Evolutionary conservation across 2,888 invertebrate species (phyloP).

Genomic region (Steromphala cineraria): DNA sequence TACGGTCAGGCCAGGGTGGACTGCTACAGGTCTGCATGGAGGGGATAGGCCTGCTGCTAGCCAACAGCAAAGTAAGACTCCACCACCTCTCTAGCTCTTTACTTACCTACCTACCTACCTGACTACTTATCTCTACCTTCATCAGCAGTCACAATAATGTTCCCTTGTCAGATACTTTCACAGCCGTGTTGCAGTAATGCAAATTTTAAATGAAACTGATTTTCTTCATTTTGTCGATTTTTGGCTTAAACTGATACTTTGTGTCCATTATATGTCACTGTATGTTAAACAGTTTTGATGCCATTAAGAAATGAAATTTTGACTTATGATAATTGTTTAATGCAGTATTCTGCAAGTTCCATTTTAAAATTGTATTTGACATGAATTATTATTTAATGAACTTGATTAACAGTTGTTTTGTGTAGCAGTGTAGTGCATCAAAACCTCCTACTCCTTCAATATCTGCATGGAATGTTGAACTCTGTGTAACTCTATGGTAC

Average conservation of each 20-base stretch:
- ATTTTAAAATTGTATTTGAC: not conserved
- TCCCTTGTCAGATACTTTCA: not conserved
- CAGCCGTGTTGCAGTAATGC: not conserved
- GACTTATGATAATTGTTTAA: not conserved
- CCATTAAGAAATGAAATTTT: not conserved
- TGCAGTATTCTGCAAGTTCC: not conserved
- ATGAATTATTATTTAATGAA: not conserved
- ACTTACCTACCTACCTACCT: not conserved
- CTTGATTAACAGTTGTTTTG: too few species aligned
- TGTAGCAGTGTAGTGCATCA: too few species aligned
- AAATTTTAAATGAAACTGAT: not conserved
- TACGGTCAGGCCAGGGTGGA: conserved; percentile 97
- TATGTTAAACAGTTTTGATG: not conserved
- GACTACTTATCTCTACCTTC: not conserved
- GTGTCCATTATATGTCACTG: not conserved
- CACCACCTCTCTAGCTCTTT: not conserved
- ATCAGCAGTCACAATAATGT: not conserved
- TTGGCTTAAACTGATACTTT: not conserved
- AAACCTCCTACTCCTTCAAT: too few species aligned
- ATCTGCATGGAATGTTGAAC: too few species aligned
- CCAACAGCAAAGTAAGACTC: conserved; percentile 95
- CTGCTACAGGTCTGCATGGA: conserved; percentile 97
- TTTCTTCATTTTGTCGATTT: not conserved
- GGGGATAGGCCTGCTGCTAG: conserved; percentile 98
- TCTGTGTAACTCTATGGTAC: too few species aligned